Base-by-base conservation (phyloP, 1,140 invertebrate genomes). In the Drosophila quadrilineata region DNA sequence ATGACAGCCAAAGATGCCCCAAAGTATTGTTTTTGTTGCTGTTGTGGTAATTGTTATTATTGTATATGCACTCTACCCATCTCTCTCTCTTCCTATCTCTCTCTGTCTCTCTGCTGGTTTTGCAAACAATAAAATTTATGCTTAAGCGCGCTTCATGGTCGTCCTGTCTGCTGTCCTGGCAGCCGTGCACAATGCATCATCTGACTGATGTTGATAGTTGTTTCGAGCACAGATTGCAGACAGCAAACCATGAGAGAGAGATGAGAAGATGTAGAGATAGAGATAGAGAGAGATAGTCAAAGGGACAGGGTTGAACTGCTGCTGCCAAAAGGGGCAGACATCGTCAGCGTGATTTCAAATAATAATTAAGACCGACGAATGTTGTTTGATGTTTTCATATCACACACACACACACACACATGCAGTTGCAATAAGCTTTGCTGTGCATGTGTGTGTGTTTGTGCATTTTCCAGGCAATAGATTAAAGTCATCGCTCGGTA, bases 351-450 rank as follows among this genome's bases (percentile, higher is more conserved):
- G 62, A 70, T 70, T 70, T 70, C 67, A 70, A 70, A 70, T 70
- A 70, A 70, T 70, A 70, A 70, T 70, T 70, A 70, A 70, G 66
- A 66, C 36, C 62, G 54, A 70, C 67, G 67, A 70, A 69, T 58
- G 66, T 69, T 70, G 67, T 70, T 70, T 70, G 67, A 70, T 70
- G 67, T 70, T 65, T 70, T 66, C 67, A 64, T 69, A 59, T 48
- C 21, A 48, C 28, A 53, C 45, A 60, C 46, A 49, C 10, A 14
- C 50, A 28, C 21, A 48, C 28, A 53, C 45, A 60, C 46, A 49
- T 10, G 19, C 50, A 28, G n/a, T 10, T 3, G 6, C 10, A 6
- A 9, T 5, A 5, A n/a, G 6, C 12, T 10, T 12, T 12, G 10
- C 35, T 6, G 17, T 6, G 3, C 17, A 24, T 36, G 6, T 62